These are phyloP conservation scores for Datnioides undecimradiatus DNA, from an alignment of 2,113 vertebrate species.

Conservation along the genomic window DNA sequence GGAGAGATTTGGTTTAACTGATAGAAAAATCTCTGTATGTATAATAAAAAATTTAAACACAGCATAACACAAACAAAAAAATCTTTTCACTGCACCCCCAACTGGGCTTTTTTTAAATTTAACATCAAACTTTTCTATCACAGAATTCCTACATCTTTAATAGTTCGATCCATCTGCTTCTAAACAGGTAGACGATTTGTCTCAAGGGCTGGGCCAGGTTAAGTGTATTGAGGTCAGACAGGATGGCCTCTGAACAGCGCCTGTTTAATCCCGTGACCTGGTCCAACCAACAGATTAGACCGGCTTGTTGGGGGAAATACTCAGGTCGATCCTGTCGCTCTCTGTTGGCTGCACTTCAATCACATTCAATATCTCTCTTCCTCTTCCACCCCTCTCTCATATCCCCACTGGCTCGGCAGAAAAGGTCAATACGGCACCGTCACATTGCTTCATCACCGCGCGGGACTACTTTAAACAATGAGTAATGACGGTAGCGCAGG, in stretches of 20 bases:
- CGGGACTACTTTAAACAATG: constrained; percentile 46
- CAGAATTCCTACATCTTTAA: background rate
- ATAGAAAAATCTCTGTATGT: too few species aligned
- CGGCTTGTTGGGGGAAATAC: constrained; percentile 61
- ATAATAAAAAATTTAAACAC: background rate
- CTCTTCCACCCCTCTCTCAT: constrained; percentile 49
- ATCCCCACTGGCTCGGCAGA: constrained; percentile 39
- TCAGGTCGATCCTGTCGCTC: constrained; percentile 63
- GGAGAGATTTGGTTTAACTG: background rate
- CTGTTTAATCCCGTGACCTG: constrained; percentile 72
- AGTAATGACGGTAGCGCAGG: constrained; percentile 32
- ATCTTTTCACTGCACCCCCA: too few species aligned
- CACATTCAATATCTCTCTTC: constrained; percentile 64
- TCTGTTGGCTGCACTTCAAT: constrained; percentile 72
- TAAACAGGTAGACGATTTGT: constrained; percentile 55
- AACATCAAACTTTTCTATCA: background rate
- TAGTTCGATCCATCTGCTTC: background rate
- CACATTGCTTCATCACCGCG: constrained; percentile 40
- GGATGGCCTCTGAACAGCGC: constrained; percentile 52
- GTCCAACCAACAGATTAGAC: constrained; percentile 72
- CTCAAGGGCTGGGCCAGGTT: constrained; percentile 51
- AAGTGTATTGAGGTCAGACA: constrained; percentile 71
- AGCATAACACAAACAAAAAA: background rate
- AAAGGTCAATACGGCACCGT: constrained; percentile 61
- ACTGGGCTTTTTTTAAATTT: background rate